A percentile compares a stretch with the other conserved stretches of the same genome.
Conservation (phyloP, 2,888 invertebrate species). For the Agelastica alni region DNA sequence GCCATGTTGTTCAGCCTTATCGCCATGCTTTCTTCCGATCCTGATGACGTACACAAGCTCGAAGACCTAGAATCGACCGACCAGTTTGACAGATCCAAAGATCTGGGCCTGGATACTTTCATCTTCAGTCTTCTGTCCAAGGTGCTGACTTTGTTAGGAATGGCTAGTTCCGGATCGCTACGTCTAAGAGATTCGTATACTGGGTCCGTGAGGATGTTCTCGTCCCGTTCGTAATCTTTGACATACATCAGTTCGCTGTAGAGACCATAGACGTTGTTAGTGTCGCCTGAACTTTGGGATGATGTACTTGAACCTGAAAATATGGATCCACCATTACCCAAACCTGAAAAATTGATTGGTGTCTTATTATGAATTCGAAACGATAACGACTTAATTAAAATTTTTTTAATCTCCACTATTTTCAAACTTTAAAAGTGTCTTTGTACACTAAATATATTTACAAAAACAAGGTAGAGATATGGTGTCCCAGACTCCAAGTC, state of each 20-base stretch:
- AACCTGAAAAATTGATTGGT: slow-evolving; percentile 22
- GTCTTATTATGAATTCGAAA: no score
- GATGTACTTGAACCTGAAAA: slow-evolving; percentile 63
- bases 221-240: slow-evolving; percentile 82
- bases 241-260: slow-evolving; percentile 90
- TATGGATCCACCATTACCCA: slow-evolving; percentile 55
- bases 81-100: slow-evolving; percentile 84
- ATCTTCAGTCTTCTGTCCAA: slow-evolving; percentile 78
- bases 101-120: slow-evolving; percentile 81
- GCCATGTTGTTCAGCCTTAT: slow-evolving; percentile 60
- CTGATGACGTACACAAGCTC: slow-evolving; percentile 75
- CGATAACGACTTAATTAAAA: no score
- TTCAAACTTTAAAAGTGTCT: no score
- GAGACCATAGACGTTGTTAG: slow-evolving; percentile 86
- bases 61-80: slow-evolving; percentile 82
- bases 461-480: no score
- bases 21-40: slow-evolving; percentile 84
- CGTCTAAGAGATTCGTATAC: slow-evolving; percentile 77
- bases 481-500: no score
- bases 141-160: slow-evolving; percentile 81
- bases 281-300: slow-evolving; percentile 65
- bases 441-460: no score
- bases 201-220: slow-evolving; percentile 70
- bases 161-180: slow-evolving; percentile 83
- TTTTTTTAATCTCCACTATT: no score